Percentiles rank a stretch among this genome's conserved stretches.
These are phyloP conservation scores for Pterocles orientalis DNA, from an alignment of 2,113 vertebrate genomes.

Conservation along the genomic window DNA sequence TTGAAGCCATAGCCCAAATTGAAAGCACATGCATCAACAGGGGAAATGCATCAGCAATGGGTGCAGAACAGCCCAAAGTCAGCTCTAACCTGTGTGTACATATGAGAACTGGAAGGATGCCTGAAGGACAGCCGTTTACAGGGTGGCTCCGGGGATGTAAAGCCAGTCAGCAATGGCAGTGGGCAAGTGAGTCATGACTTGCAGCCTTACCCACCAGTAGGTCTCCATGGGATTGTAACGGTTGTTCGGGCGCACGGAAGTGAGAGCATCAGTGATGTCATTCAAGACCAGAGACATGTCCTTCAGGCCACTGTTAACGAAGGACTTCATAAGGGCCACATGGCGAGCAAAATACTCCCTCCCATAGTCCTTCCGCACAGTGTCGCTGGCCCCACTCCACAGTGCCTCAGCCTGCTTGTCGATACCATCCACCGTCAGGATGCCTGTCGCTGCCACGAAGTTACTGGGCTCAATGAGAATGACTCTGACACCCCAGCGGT, in stretches of 20 bases:
- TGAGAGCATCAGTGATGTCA: constrained; percentile 80
- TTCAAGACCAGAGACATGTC: constrained; percentile 75
- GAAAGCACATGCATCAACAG: background rate
- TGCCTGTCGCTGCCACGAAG: constrained; percentile 83
- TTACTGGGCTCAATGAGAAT: constrained; percentile 84
- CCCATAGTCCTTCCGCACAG: constrained; percentile 81
- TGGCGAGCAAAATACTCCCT: constrained; percentile 74
- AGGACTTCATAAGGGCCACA: constrained; percentile 79
- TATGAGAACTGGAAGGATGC: background rate
- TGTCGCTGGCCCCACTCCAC: constrained; percentile 74
- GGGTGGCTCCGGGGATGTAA: constrained; percentile 69
- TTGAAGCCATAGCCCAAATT: background rate
- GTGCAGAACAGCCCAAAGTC: background rate
- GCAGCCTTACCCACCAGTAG: constrained; percentile 84
- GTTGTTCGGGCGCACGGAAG: constrained; percentile 74
- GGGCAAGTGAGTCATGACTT: constrained; percentile 83
- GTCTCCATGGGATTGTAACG: constrained; percentile 84
- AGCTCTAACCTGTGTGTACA: background rate
- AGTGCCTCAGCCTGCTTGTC: constrained; percentile 75
- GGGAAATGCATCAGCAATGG: background rate
- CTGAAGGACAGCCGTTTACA: background rate
- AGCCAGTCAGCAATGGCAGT: constrained; percentile 80
- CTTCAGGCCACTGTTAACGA: constrained; percentile 74
- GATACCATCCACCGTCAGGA: constrained; percentile 74
- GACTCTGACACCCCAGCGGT: constrained; percentile 84